Evolutionary conservation across 2,113 vertebrate species (phyloP).

Genomic region (Lagopus muta): DNA sequence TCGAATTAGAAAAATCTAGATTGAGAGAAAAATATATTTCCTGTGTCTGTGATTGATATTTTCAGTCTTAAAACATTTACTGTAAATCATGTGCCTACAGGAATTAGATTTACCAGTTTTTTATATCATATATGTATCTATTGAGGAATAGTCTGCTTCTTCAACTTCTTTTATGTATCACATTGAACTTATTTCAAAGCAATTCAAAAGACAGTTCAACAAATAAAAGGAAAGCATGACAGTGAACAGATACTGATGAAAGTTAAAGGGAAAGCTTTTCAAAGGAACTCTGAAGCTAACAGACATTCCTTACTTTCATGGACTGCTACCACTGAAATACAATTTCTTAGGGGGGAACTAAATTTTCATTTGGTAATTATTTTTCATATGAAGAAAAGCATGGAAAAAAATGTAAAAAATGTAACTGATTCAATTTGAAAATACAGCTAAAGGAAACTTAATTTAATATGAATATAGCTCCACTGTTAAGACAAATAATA

Average conservation of each 20-base stretch:
- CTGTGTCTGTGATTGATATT: constrained; percentile 39
- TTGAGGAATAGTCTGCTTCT: not conserved
- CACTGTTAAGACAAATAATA: constrained; percentile 1
- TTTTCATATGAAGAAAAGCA: not conserved
- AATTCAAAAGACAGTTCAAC: not conserved
- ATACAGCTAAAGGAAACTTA: not conserved
- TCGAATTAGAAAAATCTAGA: constrained; percentile 61
- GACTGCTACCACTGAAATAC: not conserved
- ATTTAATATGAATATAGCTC: not conserved
- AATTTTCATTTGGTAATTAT: not conserved
- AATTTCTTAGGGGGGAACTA: not conserved
- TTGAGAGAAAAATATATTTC: not conserved
- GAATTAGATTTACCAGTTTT: constrained; percentile 51
- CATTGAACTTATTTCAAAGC: constrained; percentile 17
- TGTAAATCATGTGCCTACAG: constrained; percentile 10
- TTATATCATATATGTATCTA: not conserved
- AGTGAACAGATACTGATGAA: not conserved
- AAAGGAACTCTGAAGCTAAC: not conserved
- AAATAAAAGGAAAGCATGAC: not conserved
- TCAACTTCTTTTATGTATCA: not conserved
- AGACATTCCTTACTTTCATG: not conserved
- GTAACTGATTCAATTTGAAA: not conserved
- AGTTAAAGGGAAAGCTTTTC: not conserved
- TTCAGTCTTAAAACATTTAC: constrained; percentile 31
- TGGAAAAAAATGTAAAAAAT: not conserved